Evolutionary conservation across 2,797 vertebrate species (phyloP), one percentile per base, ranked within the genome.

Genomic region (Sebastes aleutianus): DNA sequence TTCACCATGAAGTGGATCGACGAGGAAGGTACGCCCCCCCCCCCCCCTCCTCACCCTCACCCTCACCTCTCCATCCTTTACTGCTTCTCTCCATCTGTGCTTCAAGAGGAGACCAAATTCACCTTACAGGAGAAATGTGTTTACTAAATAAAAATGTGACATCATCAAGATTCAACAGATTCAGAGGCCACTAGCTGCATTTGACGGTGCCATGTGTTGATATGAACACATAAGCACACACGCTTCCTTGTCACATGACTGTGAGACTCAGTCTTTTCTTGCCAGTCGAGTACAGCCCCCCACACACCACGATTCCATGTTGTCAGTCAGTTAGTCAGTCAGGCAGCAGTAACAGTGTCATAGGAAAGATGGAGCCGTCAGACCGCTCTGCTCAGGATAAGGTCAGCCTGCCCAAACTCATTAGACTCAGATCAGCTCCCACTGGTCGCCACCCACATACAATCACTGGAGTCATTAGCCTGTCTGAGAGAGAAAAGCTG

Each of bases 1-100:
- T 99, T 99, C 93, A 99, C 99, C 89, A 99, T 99, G 99, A 99
- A 99, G 83, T 99, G 99, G 99, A 99, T 99, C 68, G 99, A 99
- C 47, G 99, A 99, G 84, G 99, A 99, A 97, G 99, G 99, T 99
- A 89, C 0, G 67, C 65, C 20, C 16, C 79, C 24, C 24, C 24
- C 0, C 61, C n/a, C 11, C 2, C 59, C n/a, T n/a, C n/a, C n/a
- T n/a, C n/a, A n/a, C 16, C 1, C 36, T 14, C 6, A 29, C 4
- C 1, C 47, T 16, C 6, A 29, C 14, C 24, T 56, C 54, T 62
- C 27, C 24, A 39, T 13, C n/a, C 18, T 22, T 61, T 11, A 11
- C 7, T 20, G 9, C 32, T 43, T 65, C 11, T 16, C 11, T 53
- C n/a, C 43, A 57, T 61, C 59, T 54, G 6, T 24, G 9, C 31